Percentiles rank a stretch among this genome's conserved stretches.
Evolutionary conservation across 1,140 invertebrate species (phyloP).

Genomic region (Thaumatotibia leucotreta): DNA sequence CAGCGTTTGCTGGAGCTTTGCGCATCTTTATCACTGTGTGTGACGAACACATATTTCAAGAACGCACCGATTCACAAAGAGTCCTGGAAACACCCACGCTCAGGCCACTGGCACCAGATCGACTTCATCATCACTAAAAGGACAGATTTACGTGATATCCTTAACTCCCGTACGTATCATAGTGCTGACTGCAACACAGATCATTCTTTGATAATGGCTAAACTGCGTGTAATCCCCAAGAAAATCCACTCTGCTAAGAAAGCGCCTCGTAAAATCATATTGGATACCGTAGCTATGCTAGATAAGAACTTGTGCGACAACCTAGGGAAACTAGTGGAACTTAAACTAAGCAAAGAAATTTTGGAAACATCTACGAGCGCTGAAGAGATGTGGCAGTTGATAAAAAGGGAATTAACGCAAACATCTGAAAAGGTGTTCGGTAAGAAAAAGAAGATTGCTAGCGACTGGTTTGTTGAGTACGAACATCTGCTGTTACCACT

Average conservation of each 20-base stretch:
- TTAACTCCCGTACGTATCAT: conserved; percentile 19
- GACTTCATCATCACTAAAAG: conserved; percentile 16
- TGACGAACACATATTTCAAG: conserved; percentile 23
- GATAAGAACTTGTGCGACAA: not conserved
- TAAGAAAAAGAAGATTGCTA: not conserved
- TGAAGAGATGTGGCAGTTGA: not conserved
- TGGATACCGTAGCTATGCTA: not conserved
- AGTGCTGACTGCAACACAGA: conserved; percentile 24
- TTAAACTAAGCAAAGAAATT: not conserved
- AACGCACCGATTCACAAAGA: conserved; percentile 15
- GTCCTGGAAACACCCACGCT: conserved; percentile 26
- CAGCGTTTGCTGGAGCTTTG: conserved; percentile 21
- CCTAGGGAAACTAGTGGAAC: not conserved
- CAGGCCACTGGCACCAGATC: conserved; percentile 24
- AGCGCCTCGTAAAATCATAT: not conserved
- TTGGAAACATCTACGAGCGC: not conserved
- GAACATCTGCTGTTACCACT: not conserved
- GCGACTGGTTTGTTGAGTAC: not conserved
- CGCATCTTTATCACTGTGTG: conserved; percentile 12
- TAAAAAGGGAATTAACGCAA: not conserved
- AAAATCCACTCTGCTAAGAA: not conserved
- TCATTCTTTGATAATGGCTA: conserved; percentile 16
- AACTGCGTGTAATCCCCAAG: not conserved
- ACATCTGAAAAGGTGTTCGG: not conserved
- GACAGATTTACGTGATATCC: conserved; percentile 10